phyloP scores from a whole-genome alignment of 2,888 invertebrate genomes.

The Callyntrura guangdongensis region DNA sequence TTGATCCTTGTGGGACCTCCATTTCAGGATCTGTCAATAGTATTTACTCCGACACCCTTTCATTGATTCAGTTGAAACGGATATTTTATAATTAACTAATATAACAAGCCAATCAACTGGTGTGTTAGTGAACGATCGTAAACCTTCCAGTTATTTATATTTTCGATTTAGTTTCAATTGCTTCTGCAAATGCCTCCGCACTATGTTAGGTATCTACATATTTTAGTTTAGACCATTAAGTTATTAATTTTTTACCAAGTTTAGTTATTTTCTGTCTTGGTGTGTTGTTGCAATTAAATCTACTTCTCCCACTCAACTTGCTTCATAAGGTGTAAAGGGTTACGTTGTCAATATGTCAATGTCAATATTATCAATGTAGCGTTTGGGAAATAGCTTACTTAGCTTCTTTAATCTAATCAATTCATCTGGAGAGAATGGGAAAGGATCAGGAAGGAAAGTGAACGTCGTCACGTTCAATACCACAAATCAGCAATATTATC shows the following conservation, averaged over 20 bases:
- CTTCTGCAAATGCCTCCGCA: background rate
- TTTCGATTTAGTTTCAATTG: background rate
- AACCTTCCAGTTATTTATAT: background rate
- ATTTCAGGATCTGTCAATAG: too few species aligned
- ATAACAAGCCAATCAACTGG: too few species aligned
- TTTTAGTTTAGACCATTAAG: background rate
- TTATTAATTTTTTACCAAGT: conserved; percentile 7
- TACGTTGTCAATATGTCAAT: background rate
- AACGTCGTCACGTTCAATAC: conserved; percentile 19
- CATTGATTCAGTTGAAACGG: too few species aligned
- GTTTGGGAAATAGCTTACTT: conserved; percentile 33
- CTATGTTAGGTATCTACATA: background rate
- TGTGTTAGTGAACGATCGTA: background rate
- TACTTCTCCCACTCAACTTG: background rate
- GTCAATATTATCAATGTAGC: background rate
- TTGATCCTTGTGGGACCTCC: too few species aligned
- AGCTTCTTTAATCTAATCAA: background rate
- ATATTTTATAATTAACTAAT: too few species aligned
- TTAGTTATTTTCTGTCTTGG: conserved; percentile 17
- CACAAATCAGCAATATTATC: background rate
- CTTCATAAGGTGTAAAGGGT: background rate
- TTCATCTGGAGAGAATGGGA: background rate
- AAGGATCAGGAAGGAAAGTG: background rate
- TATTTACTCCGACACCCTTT: too few species aligned
- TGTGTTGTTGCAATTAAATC: background rate